Conservation (phyloP, 2,113 vertebrate species). For the Platichthys stellatus region DNA sequence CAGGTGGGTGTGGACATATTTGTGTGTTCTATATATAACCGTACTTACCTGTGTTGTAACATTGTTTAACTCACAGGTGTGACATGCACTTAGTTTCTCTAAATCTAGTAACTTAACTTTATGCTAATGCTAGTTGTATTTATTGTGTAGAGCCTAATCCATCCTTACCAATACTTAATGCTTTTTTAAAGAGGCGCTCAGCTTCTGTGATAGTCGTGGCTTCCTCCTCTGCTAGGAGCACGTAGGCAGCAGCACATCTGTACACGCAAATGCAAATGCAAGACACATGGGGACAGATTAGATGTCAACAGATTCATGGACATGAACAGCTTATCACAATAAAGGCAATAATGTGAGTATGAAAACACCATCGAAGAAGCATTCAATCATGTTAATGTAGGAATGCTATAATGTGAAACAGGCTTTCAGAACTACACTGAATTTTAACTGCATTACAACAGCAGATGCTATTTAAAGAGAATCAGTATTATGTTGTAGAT, state of each 20-base stretch:
- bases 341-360: background rate
- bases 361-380: background rate
- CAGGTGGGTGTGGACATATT: too few species aligned
- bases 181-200: conserved; percentile 96
- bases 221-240: conserved; percentile 97
- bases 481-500: background rate
- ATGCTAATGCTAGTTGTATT: background rate
- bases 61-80: background rate
- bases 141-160: background rate
- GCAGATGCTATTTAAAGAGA: background rate
- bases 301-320: background rate
- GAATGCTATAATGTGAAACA: conserved; percentile 1
- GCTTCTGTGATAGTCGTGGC: conserved; percentile 97
- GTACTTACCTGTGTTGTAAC: too few species aligned
- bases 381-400: background rate
- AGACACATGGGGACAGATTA: background rate
- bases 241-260: conserved; percentile 96
- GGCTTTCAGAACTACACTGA: too few species aligned
- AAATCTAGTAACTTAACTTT: background rate
- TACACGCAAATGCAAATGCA: conserved; percentile 10
- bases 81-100: background rate
- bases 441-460: background rate
- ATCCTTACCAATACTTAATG: conserved; percentile 90
- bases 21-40: too few species aligned
- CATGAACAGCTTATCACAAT: background rate